Evolutionary conservation across 2,888 invertebrate species (phyloP), one percentile per base, ranked within the genome.

Genomic region (Spodoptera picta): DNA sequence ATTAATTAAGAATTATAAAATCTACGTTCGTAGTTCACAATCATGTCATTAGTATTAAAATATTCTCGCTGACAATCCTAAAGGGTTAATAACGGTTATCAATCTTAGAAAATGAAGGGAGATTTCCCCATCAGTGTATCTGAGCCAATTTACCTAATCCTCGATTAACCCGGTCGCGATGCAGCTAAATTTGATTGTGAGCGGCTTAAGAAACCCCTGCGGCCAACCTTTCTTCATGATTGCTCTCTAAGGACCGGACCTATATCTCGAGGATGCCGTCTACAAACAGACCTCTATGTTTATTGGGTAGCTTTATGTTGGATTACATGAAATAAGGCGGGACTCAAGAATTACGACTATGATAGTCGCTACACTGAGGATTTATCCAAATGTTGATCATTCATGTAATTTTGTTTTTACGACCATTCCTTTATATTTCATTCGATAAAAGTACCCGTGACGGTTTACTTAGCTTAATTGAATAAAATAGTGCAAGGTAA

Each of bases 161-260:
- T 83, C 83, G 80, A 84, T 88, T 88, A 88, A 85, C 86, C 81
- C 82, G 69, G 76, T 78, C 73, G 83, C 80, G 85, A 75, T 88
- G 85, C 85, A 86, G 82, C 83, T 81, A 83, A 87, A 88, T 88
- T 87, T 86, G 87, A 88, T 87, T 87, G 86, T 83, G 80, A 81
- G 79, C 72, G 82, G 81, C 80, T 86, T 83, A 84, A 83, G 86
- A 82, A 83, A 80, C 75, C 82, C 84, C 81, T 70, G 81, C 79
- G 84, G 86, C 81, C 71, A 79, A 85, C 82, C 86, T 84, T 87
- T 87, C 86, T 83, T 83, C 77, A 75, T 83, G 83, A 87, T 86
- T 85, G 77, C 80, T 75, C 84, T 82, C 83, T 65, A 60, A 80
- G 82, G 82, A 76, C 58, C 64, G 58, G 70, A 69, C 75, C 75